Conservation (phyloP, 1,140 invertebrate genomes). For the Drosophila chauvacae region DNA sequence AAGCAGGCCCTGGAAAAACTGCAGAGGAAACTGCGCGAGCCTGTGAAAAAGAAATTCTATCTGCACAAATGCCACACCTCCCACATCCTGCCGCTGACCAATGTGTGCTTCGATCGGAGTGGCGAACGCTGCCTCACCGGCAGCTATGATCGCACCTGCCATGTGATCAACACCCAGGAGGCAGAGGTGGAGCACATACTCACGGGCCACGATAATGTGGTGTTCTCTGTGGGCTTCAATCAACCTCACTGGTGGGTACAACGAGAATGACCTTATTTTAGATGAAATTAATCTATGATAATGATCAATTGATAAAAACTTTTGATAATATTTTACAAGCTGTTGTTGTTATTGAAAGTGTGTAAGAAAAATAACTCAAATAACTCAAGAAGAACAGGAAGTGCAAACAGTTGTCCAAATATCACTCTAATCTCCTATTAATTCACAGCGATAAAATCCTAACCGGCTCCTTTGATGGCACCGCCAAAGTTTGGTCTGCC, state of each 20-base stretch:
- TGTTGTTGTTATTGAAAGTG: no score
- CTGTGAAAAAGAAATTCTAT: conserved; percentile 87
- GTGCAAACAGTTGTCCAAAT: background rate
- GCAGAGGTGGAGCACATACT: conserved; percentile 89
- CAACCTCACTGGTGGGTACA: conserved; percentile 88
- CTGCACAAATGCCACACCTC: conserved; percentile 89
- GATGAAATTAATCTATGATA: background rate
- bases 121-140: conserved; percentile 91
- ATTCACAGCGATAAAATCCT: conserved; percentile 88
- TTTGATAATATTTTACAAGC: background rate
- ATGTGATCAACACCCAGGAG: conserved; percentile 91
- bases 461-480: conserved; percentile 93
- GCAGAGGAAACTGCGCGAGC: conserved; percentile 85
- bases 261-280: background rate
- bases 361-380: background rate
- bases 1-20: conserved; percentile 85
- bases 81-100: conserved; percentile 91
- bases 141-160: conserved; percentile 94
- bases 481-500: conserved; percentile 88
- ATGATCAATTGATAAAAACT: no score
- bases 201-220: conserved; percentile 91
- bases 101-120: conserved; percentile 90
- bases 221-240: conserved; percentile 92
- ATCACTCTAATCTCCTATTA: conserved; percentile 57
- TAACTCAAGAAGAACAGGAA: background rate